Conservation (phyloP, 2,797 vertebrate genomes). For the Geotrypetes seraphini region DNA sequence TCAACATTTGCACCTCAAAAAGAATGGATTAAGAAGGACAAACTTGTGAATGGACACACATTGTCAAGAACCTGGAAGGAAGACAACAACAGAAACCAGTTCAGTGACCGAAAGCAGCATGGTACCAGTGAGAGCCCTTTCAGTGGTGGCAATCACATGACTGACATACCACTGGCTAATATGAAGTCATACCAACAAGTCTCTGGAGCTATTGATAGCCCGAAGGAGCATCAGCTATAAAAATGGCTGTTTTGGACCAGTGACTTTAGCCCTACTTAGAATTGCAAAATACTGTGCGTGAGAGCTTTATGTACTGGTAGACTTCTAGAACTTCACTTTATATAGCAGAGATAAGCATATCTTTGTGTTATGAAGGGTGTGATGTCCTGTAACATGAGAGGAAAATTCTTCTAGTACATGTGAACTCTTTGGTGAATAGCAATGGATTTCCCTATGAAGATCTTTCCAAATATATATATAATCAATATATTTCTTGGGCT, state of each 20-base stretch:
- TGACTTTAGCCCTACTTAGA: slow-evolving; percentile 62
- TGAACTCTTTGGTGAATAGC: slow-evolving; percentile 46
- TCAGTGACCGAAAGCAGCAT: slow-evolving; percentile 89
- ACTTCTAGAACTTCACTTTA: slow-evolving; percentile 79
- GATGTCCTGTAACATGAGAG: slow-evolving; percentile 39
- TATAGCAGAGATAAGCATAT: slow-evolving; percentile 70
- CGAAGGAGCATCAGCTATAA: slow-evolving; percentile 98
- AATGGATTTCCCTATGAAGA: slow-evolving; percentile 37
- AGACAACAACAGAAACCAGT: slow-evolving; percentile 82
- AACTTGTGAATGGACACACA: slow-evolving; percentile 96
- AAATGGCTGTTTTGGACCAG: slow-evolving; percentile 46
- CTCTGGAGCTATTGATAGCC: slow-evolving; percentile 74
- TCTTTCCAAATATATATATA: slow-evolving; percentile 36
- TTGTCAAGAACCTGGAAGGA: slow-evolving; percentile 94
- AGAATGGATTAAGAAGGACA: slow-evolving; percentile 95
- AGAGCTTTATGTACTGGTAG: slow-evolving; percentile 79
- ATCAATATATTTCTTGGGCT: slow-evolving; percentile 44
- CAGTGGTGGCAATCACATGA: slow-evolving; percentile 73
- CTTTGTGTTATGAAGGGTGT: slow-evolving; percentile 57
- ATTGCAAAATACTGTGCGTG: slow-evolving; percentile 78
- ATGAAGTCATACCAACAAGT: slow-evolving; percentile 89
- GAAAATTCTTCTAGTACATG: slow-evolving; percentile 48
- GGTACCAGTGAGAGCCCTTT: slow-evolving; percentile 84
- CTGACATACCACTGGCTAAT: slow-evolving; percentile 93
- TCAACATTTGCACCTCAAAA: slow-evolving; percentile 84